These are phyloP conservation scores for Gymnothorax javanicus DNA, from an alignment of 2,797 vertebrate genomes.

Conservation along the genomic window DNA sequence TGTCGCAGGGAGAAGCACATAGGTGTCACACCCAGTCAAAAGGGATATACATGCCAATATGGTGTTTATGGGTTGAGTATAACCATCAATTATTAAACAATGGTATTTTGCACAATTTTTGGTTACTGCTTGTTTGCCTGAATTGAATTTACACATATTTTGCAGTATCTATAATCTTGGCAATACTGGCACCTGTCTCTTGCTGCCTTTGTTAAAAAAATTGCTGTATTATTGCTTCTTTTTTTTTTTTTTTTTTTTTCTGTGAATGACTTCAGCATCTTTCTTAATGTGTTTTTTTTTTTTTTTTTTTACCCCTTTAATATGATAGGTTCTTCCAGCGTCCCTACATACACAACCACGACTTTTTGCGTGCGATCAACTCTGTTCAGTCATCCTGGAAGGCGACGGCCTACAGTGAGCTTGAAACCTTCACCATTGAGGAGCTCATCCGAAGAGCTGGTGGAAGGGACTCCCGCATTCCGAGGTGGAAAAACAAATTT, in stretches of 20 bases:
- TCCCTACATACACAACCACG: slow-evolving; percentile 70
- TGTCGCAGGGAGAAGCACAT: no score
- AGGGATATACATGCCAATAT: no score
- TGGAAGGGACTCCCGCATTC: slow-evolving; percentile 69
- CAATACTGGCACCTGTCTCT: not conserved
- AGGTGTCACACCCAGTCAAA: no score
- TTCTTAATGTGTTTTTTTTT: not conserved
- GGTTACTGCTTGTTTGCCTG: not conserved
- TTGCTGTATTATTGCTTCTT: no score
- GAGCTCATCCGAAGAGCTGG: slow-evolving; percentile 81
- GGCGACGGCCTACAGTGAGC: slow-evolving; percentile 76
- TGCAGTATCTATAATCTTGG: not conserved
- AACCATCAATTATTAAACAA: no score
- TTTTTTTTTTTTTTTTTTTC: not conserved
- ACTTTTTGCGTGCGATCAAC: slow-evolving; percentile 84
- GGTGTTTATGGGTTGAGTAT: no score
- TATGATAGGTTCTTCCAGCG: slow-evolving; percentile 69
- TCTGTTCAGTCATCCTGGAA: slow-evolving; percentile 85
- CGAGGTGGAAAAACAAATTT: slow-evolving; percentile 60
- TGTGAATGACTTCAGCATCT: not conserved
- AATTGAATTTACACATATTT: not conserved
- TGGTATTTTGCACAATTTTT: no score
- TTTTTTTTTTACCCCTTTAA: not conserved
- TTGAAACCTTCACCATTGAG: slow-evolving; percentile 73
- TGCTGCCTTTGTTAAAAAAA: not conserved